Base-by-base conservation (phyloP, 2,113 vertebrate species). In the Anguilla rostrata region DNA sequence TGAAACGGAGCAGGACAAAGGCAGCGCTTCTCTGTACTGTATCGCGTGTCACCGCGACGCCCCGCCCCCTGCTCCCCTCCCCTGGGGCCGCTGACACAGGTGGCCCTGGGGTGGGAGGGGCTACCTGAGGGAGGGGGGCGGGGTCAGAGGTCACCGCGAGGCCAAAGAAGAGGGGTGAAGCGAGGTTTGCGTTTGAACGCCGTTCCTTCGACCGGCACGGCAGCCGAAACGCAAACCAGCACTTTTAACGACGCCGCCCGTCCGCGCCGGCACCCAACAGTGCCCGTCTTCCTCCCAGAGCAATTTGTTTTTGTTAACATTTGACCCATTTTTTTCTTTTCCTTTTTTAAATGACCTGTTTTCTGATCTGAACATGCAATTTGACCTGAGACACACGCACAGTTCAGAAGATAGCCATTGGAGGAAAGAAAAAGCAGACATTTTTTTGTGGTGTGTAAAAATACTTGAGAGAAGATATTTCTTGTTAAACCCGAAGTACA, bases 161-260 rank as follows among this genome's bases (percentile, higher is more conserved):
- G 81, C n/a, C 63, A 46, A 12, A 26, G 80, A 22, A 85, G 71
- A 85, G 84, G 86, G 88, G 86, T 79, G 87, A 88, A 79, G 86
- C 78, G 46, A 83, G 14, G 86, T 90, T 89, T 90, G 78, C 90
- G 20, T 88, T 88, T 86, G 49, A 84, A 29, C 71, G 0, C 41
- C 83, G 43, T 82, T 5, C 75, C 34, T 80, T 56, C 46, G 75
- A 75, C 49, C 78, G 2, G 29, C 87, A 29, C n/a, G 20, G 22
- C 57, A 66, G 60, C 56, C 56, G 41, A 66, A 84, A 84, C 39
- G 39, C 56, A 63, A 84, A 84, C 63, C 63, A 71, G 26, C 63
- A 8, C 43, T 71, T 22, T 22, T 71, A 82, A 46, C 8, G 6
- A 8, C 22, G 34, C 8, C 56, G 6, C 22, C 57, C 15, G 22